Evolutionary conservation across 2,797 vertebrate genomes (phyloP), one percentile per base, ranked within the genome.

Genomic region (Aphelocoma californica): DNA sequence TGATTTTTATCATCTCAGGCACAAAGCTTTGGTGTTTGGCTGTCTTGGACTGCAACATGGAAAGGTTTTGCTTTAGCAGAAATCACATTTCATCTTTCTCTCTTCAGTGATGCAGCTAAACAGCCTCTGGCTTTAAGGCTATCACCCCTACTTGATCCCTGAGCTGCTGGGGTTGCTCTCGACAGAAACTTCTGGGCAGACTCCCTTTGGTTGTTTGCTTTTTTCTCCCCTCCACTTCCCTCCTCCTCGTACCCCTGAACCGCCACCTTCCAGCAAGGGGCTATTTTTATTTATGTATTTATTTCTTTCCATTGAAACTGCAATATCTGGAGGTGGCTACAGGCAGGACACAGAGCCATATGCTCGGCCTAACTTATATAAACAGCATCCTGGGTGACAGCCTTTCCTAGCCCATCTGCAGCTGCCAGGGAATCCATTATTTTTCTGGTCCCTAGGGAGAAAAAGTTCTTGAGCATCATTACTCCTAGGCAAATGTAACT

Each of bases 401-500:
- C 95, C 98, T 98, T 98, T 97, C 98, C 98, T 98, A 98, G 98
- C 98, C 97, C 98, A 98, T 98, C 98, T 98, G 98, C 98, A 97
- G 94, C 97, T 98, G 98, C 97, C 97, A 97, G 97, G 98, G 98
- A 98, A 98, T 98, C 98, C 98, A 99, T 99, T 99, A 99, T 98
- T 98, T 98, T 98, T 98, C 97, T 95, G 80, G 90, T 98, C 98
- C 97, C 97, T 10, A 79, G 98, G 98, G 98, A 98, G 92, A 97
- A 95, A 98, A 98, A 99, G 98, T 99, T 99, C 98, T 98, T 96
- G 91, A 96, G 98, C 98, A 98, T 99, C 99, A 99, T 99, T 99
- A 99, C 99, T 99, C 98, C 98, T 98, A 98, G 98, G 98, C 98
- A 99, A 99, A 99, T 98, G 98, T 99, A 99, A 99, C 98, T 98